A percentile compares a stretch with the other conserved stretches of the same genome.
Conservation (phyloP, 1,140 invertebrate species). For the Gryllus bimaculatus region DNA sequence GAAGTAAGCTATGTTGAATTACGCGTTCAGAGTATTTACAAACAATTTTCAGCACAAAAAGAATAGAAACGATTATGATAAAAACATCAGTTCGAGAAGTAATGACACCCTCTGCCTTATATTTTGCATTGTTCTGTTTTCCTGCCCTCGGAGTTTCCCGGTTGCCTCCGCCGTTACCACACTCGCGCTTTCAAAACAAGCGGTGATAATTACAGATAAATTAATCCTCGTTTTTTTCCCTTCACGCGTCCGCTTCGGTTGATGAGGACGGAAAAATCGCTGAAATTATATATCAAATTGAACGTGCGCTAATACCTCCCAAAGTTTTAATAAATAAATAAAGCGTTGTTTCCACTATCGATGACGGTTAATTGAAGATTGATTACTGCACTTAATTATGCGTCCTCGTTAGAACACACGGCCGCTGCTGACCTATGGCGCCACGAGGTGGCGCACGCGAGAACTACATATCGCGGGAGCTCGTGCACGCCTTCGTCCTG, state of each 20-base stretch:
- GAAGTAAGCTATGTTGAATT: too few species aligned
- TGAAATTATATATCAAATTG: neutral
- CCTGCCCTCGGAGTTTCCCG: neutral
- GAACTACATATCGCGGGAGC: too few species aligned
- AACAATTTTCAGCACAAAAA: too few species aligned
- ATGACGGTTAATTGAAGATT: neutral
- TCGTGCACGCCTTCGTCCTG: too few species aligned
- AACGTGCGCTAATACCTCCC: neutral
- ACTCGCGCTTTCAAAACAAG: neutral
- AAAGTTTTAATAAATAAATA: conserved; percentile 2
- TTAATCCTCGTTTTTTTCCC: neutral
- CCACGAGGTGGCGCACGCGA: too few species aligned
- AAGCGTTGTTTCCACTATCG: neutral
- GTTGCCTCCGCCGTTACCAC: neutral
- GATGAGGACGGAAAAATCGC: neutral
- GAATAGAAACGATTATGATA: too few species aligned
- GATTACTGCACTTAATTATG: conserved; percentile 5
- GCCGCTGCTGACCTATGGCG: too few species aligned
- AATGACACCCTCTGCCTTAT: neutral
- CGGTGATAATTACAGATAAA: neutral
- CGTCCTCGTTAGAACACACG: neutral
- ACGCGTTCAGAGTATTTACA: too few species aligned
- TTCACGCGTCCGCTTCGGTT: neutral
- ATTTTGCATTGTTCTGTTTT: neutral
- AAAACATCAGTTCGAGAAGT: too few species aligned